These are phyloP conservation scores for Glaucomys volans DNA, from an alignment of 2,113 vertebrate genomes.

Conservation along the genomic window DNA sequence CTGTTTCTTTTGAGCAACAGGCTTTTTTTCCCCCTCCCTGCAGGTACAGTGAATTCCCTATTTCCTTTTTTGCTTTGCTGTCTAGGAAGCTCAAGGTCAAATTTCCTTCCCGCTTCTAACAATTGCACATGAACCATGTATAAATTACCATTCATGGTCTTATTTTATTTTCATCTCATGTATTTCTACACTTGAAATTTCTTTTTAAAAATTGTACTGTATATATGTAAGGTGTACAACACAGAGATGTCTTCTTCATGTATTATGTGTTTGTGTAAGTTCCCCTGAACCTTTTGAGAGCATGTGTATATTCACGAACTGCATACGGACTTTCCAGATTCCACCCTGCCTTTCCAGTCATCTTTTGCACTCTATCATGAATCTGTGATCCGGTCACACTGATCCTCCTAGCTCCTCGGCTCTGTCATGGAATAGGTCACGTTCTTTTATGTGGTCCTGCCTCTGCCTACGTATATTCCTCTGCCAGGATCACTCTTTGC, in stretches of 20 bases:
- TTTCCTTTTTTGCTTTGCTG: conserved; percentile 44
- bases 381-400: not conserved
- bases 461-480: not conserved
- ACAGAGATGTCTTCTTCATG: not conserved
- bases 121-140: not conserved
- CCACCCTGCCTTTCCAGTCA: not conserved
- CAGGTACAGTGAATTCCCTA: not conserved
- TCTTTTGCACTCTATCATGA: not conserved
- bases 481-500: not conserved
- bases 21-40: not conserved
- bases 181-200: not conserved
- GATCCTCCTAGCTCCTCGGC: too few relatives aligned
- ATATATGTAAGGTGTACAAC: not conserved
- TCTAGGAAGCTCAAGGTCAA: conserved; percentile 38
- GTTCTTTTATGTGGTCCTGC: not conserved
- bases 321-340: not conserved
- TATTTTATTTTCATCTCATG: conserved; percentile 5
- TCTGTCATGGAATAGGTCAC: not conserved
- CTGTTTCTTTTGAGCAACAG: not conserved
- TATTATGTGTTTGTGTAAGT: not conserved
- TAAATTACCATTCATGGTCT: not conserved
- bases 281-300: not conserved
- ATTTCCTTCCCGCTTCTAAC: conserved; percentile 23
- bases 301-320: not conserved
- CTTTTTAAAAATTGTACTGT: not conserved